A percentile compares a stretch with the other conserved stretches of the same genome.
These are phyloP conservation scores for Montipora capricornis DNA, from an alignment of 64 coral and sea anemone genomes.

Conservation along the genomic window DNA sequence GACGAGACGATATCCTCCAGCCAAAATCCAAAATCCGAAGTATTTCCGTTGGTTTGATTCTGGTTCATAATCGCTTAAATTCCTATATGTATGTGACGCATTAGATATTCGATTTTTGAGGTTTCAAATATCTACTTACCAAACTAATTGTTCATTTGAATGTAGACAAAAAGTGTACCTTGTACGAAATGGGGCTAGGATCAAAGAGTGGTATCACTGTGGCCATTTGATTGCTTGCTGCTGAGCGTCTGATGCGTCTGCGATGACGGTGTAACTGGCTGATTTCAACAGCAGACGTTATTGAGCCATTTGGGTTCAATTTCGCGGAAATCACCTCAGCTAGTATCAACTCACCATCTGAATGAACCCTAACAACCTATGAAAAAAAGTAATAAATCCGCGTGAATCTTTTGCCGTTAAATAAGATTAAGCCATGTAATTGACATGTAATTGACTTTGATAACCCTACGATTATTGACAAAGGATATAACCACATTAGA, in stretches of 20 bases:
- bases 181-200: not conserved
- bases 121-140: not conserved
- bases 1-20: not conserved
- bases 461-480: no score
- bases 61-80: not conserved
- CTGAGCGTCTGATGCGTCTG: conserved; percentile 36
- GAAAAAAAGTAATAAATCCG: not conserved
- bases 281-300: conserved; percentile 42
- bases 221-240: not conserved
- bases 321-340: conserved; percentile 78
- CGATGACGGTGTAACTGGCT: conserved; percentile 40
- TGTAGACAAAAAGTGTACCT: not conserved
- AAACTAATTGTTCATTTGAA: not conserved
- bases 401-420: not conserved
- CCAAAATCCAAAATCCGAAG: not conserved
- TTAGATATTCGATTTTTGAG: not conserved
- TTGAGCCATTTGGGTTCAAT: conserved; percentile 66
- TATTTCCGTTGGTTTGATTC: not conserved
- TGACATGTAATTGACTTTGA: no score
- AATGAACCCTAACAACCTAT: conserved; percentile 3
- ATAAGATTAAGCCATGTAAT: not conserved
- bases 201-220: not conserved
- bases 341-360: conserved; percentile 48
- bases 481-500: no score
- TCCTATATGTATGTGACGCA: not conserved